Evolutionary conservation across 2,113 vertebrate species (phyloP).

Genomic region (Nesogale talazaci): DNA sequence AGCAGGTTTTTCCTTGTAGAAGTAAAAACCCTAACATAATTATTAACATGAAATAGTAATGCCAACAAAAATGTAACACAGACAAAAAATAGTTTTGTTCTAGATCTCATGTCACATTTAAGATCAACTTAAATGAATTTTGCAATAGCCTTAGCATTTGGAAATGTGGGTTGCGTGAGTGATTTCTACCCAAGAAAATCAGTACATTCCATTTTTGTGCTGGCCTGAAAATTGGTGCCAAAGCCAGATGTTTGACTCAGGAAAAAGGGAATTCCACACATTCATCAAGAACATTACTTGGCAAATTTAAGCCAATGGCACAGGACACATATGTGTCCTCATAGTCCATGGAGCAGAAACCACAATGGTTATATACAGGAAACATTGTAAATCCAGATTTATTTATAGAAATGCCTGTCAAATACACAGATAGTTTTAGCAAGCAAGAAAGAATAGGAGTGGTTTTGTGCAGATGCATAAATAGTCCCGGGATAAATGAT

Average conservation of each 20-base stretch:
- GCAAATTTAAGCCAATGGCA: constrained; percentile 56
- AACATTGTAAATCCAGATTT: constrained; percentile 63
- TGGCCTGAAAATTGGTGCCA: constrained; percentile 59
- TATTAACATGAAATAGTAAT: neutral
- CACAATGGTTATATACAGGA: constrained; percentile 65
- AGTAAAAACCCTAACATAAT: neutral
- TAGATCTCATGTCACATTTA: constrained; percentile 39
- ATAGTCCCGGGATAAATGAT: constrained; percentile 52
- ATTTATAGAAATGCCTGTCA: constrained; percentile 75
- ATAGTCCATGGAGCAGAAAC: constrained; percentile 56
- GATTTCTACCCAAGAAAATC: constrained; percentile 59
- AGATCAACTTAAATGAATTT: constrained; percentile 50
- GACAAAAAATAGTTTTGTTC: neutral
- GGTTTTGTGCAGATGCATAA: constrained; percentile 62
- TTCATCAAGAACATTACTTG: constrained; percentile 71
- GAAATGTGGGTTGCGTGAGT: constrained; percentile 59
- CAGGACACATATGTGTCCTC: constrained; percentile 69
- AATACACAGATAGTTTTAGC: constrained; percentile 75
- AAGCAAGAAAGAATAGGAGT: constrained; percentile 50
- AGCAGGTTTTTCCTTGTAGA: neutral
- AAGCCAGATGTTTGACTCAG: constrained; percentile 74
- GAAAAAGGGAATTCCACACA: constrained; percentile 72
- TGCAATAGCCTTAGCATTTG: constrained; percentile 40
- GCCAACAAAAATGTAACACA: neutral
- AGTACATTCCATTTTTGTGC: constrained; percentile 68